A percentile compares a stretch with the other conserved stretches of the same genome.
Evolutionary conservation across 92 coral and sea anemone species (phyloP).

Genomic region (Zoanthus sociatus): DNA sequence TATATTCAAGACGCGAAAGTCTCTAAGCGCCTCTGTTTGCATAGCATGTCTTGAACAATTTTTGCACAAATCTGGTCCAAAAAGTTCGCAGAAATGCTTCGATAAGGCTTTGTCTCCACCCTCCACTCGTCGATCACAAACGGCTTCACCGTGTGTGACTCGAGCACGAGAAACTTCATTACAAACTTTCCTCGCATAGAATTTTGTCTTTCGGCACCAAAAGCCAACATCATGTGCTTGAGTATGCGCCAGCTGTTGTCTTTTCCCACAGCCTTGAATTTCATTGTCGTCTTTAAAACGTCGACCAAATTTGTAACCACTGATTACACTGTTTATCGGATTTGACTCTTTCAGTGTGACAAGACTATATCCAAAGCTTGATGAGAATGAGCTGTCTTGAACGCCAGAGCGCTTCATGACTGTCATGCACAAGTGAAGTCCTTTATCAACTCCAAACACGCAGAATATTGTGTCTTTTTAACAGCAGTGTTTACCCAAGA

Average conservation of each 20-base stretch:
- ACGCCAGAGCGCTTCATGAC: neutral
- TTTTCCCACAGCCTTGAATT: neutral
- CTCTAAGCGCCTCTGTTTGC: constrained; percentile 53
- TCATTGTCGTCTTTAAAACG: constrained; percentile 36
- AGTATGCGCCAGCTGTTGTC: constrained; percentile 10
- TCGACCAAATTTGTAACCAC: neutral
- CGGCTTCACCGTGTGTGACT: neutral
- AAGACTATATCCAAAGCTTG: neutral
- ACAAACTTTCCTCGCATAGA: constrained; percentile 53
- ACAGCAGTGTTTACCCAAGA: neutral
- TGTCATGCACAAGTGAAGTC: neutral
- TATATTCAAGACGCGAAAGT: constrained; percentile 37
- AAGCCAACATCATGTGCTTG: neutral
- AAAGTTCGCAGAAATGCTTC: constrained; percentile 81
- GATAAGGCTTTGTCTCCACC: constrained; percentile 46
- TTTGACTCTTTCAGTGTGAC: constrained; percentile 9
- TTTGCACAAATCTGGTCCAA: constrained; percentile 81
- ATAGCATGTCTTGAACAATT: constrained; percentile 69
- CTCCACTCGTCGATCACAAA: constrained; percentile 63
- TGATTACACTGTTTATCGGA: neutral
- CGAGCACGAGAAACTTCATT: constrained; percentile 76
- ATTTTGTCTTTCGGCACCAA: constrained; percentile 42
- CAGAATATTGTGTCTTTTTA: neutral
- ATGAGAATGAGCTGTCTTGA: neutral
- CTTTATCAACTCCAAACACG: neutral